A percentile compares a stretch with the other conserved stretches of the same genome.
phyloP scores from a whole-genome alignment of 2,797 vertebrate species.

The Taenioides sp. region DNA sequence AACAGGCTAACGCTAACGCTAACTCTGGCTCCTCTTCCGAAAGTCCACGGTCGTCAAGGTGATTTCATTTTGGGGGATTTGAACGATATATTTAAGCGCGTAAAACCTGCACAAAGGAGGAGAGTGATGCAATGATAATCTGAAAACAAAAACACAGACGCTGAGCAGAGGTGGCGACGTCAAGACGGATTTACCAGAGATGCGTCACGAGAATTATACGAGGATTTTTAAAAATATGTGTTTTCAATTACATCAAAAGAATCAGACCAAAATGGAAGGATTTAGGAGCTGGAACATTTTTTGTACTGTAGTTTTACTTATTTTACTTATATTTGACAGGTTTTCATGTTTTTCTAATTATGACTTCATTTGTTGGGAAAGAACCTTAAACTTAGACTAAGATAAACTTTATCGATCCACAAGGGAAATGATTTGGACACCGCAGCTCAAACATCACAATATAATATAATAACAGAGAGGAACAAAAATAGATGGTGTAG shows the following conservation, averaged over 20 bases:
- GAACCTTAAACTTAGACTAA: no score
- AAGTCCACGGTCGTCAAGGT: background rate
- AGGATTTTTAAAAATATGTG: background rate
- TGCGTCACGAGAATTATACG: background rate
- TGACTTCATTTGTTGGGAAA: no score
- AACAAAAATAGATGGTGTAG: no score
- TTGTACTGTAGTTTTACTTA: no score
- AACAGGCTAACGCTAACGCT: background rate
- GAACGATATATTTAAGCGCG: background rate
- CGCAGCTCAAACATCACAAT: no score
- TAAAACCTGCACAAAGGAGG: background rate
- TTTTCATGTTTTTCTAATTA: no score
- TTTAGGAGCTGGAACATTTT: background rate
- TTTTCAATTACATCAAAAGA: background rate
- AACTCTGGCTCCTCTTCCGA: background rate
- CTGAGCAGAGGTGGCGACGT: background rate
- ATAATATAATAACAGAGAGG: no score
- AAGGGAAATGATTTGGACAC: no score
- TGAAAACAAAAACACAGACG: background rate
- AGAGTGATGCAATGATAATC: slow-evolving; percentile 5
- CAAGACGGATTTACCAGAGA: background rate
- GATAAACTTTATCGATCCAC: no score
- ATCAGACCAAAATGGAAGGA: background rate
- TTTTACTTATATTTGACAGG: no score
- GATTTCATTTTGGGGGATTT: background rate